phyloP scores from a whole-genome alignment of 2,888 invertebrate genomes.

The Drosophila colorata region DNA sequence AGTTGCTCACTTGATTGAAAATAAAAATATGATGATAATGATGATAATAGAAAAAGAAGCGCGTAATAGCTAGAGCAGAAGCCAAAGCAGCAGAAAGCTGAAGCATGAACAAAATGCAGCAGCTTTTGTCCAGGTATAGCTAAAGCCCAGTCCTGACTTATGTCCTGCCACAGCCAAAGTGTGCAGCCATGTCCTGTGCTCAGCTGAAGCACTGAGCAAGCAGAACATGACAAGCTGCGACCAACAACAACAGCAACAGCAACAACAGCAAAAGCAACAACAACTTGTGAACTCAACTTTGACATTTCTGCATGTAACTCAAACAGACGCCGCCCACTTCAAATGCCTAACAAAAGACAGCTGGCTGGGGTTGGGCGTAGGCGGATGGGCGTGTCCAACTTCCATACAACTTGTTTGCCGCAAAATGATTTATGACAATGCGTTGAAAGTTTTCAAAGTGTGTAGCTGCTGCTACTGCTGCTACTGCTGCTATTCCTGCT shows the following conservation, averaged over 20 bases:
- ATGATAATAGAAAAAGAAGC: slow-evolving; percentile 16
- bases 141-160: slow-evolving; percentile 7
- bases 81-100: slow-evolving; percentile 6
- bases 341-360: slow-evolving; percentile 35
- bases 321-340: slow-evolving; percentile 38
- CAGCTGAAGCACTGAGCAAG: slow-evolving; percentile 19
- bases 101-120: not conserved
- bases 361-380: slow-evolving; percentile 9
- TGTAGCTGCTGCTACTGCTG: slow-evolving; percentile 10
- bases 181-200: slow-evolving; percentile 11
- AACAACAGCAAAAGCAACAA: slow-evolving; percentile 21
- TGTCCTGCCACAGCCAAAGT: slow-evolving; percentile 10
- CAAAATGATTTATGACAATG: slow-evolving; percentile 78
- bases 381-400: slow-evolving; percentile 39
- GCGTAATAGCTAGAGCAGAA: slow-evolving; percentile 1
- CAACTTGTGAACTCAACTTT: slow-evolving; percentile 49
- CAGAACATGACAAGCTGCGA: slow-evolving; percentile 43
- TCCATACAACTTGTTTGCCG: slow-evolving; percentile 65
- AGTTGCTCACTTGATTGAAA: slow-evolving; percentile 23
- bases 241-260: slow-evolving; percentile 24
- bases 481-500: not conserved
- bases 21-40: slow-evolving; percentile 20
- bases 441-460: slow-evolving; percentile 58
- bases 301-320: slow-evolving; percentile 57
- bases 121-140: slow-evolving; percentile 24